Evolutionary conservation across 30 jellyfish, hydroid and myxozoan genomes (phyloP), one percentile per base, ranked within the genome.

Genomic region (Mastigias papua): DNA sequence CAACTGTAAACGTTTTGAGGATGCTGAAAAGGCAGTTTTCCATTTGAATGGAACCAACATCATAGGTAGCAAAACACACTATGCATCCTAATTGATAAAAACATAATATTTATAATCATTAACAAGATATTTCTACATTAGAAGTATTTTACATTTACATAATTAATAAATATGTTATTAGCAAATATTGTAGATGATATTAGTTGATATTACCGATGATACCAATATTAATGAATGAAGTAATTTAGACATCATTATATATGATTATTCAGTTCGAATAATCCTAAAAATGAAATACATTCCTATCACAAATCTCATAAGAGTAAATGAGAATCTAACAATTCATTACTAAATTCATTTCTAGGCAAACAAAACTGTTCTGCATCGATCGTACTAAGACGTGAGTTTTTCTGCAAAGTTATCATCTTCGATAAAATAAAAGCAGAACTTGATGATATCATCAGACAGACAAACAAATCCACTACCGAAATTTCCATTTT

Each of bases 1-100:
- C 23, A 19, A 22, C 13, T 76, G 61, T 32, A n/a, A 20, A 32
- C 1, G 28, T 57, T 60, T 60, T n/a, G 76, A 76, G 32, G 61
- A 76, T 76, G 87, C 87, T 5, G 87, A 60, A 22, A 34, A 32
- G 33, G 76, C 60, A 10, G 87, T 76, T 15, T 69, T 6, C 20
- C 32, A 48, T 22, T 23, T 60, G 22, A 51, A 76, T 50, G 87
- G 62, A 9, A 28, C 66, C 13, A 7, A 10, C 11, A 13, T 17
- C 48, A 49, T 76, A 23, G 76, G 87, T 60, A 15, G 2, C 7
- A 42, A 42, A 15, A 42, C 0, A 42, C 7, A 8, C 13, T 42
- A 4, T 42, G n/a, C n/a, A n/a, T n/a, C n/a, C n/a, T n/a, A n/a
- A n/a, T n/a, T n/a, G n/a, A n/a, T n/a, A n/a, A n/a, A n/a, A n/a